phyloP scores from a whole-genome alignment of 2,888 invertebrate species.

The Lutraria lutraria region DNA sequence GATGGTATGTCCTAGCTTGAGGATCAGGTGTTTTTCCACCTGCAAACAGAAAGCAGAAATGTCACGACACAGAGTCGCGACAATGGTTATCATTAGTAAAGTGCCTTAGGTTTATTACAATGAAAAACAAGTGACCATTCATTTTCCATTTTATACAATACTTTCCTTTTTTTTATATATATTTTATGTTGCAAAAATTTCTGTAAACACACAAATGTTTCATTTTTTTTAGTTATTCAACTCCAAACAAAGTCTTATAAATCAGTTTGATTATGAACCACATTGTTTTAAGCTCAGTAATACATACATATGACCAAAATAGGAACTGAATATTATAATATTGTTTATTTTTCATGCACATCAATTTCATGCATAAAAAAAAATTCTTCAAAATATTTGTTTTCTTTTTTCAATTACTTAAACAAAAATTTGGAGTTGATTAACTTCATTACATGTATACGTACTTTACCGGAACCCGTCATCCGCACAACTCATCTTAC shows the following conservation, averaged over 20 bases:
- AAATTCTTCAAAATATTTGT: background rate
- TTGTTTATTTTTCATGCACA: background rate
- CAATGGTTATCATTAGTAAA: constrained; percentile 42
- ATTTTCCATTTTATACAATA: background rate
- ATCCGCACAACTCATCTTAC: constrained; percentile 36
- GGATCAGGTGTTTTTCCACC: constrained; percentile 99
- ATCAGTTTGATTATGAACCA: background rate
- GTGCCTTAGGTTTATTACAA: background rate
- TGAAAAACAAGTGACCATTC: background rate
- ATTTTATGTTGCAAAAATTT: constrained; percentile 3
- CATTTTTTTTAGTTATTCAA: constrained; percentile 5
- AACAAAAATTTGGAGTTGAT: constrained; percentile 40
- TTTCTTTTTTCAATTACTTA: too few relatives aligned
- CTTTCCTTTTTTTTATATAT: background rate
- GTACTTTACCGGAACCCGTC: constrained; percentile 68
- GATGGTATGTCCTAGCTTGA: constrained; percentile 95
- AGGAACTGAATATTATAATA: background rate
- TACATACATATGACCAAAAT: background rate
- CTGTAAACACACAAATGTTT: constrained; percentile 5
- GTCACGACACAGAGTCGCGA: constrained; percentile 85
- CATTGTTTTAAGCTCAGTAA: background rate
- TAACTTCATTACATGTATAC: constrained; percentile 55
- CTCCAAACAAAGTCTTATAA: background rate
- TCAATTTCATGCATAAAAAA: background rate
- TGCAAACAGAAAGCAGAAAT: constrained; percentile 88